phyloP scores from a whole-genome alignment of 2,888 invertebrate genomes.

The Melipona beecheii region DNA sequence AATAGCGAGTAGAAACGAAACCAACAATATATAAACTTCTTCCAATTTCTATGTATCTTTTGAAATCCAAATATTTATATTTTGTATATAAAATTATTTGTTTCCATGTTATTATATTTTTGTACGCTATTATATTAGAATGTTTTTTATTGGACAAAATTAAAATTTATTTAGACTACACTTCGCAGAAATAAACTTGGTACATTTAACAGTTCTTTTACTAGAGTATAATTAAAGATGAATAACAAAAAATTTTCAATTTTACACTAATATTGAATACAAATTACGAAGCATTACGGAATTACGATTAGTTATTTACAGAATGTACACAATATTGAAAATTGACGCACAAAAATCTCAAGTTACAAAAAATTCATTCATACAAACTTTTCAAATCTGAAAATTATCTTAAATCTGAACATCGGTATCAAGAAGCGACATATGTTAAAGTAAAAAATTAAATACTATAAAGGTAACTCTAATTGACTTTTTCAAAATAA shows the following conservation, averaged over 20 bases:
- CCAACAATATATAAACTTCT: background rate
- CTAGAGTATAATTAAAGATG: background rate
- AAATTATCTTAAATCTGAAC: background rate
- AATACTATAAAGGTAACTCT: background rate
- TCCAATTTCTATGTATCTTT: background rate
- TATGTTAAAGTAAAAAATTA: too few species aligned
- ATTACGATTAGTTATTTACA: background rate
- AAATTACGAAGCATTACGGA: background rate
- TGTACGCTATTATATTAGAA: too few species aligned
- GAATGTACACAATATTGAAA: background rate
- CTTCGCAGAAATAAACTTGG: background rate
- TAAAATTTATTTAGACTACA: background rate
- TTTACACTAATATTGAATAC: background rate
- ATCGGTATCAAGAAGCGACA: too few species aligned
- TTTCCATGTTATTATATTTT: background rate
- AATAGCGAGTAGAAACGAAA: constrained; percentile 18
- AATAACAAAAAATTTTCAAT: background rate
- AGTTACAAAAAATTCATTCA: background rate
- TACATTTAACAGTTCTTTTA: background rate
- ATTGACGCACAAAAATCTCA: background rate
- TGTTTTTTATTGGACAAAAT: too few species aligned
- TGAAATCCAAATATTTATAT: background rate
- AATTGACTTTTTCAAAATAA: background rate
- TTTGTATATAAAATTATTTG: background rate
- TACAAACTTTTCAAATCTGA: background rate